Conservation (phyloP, 2,113 vertebrate genomes). For the Oncorhynchus clarkii region DNA sequence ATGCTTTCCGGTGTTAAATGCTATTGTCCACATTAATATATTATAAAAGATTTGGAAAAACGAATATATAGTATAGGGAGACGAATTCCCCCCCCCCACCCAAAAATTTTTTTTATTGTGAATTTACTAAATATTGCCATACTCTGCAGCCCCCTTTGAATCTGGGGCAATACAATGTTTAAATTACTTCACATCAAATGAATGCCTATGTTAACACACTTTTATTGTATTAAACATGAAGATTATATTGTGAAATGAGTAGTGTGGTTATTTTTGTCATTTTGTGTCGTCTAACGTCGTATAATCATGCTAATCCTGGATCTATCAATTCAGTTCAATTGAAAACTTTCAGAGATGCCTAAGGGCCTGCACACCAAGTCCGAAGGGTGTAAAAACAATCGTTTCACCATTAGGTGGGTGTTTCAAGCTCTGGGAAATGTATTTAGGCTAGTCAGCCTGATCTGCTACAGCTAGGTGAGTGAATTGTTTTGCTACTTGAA, state of each 20-base stretch:
- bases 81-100: neutral
- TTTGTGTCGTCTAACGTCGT: neutral
- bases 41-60: slow-evolving; percentile 55
- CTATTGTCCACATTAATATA: slow-evolving; percentile 68
- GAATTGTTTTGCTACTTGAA: too few relatives aligned
- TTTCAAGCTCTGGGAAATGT: too few relatives aligned
- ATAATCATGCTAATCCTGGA: neutral
- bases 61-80: slow-evolving; percentile 32
- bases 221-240: slow-evolving; percentile 69
- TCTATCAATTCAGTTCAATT: neutral
- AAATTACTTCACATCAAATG: slow-evolving; percentile 51
- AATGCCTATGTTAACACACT: slow-evolving; percentile 63
- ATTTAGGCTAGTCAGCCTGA: too few relatives aligned
- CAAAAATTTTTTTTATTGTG: slow-evolving; percentile 16
- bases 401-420: too few relatives aligned
- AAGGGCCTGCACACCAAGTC: too few relatives aligned
- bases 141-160: slow-evolving; percentile 50
- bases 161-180: slow-evolving; percentile 54
- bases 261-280: slow-evolving; percentile 31
- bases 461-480: too few relatives aligned
- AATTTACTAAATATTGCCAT: slow-evolving; percentile 22
- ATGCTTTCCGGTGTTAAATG: slow-evolving; percentile 68
- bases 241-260: slow-evolving; percentile 47
- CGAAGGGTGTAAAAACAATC: too few relatives aligned
- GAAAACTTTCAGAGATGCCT: neutral